Conservation (phyloP, 2,888 invertebrate species). For the Macaria notata region DNA sequence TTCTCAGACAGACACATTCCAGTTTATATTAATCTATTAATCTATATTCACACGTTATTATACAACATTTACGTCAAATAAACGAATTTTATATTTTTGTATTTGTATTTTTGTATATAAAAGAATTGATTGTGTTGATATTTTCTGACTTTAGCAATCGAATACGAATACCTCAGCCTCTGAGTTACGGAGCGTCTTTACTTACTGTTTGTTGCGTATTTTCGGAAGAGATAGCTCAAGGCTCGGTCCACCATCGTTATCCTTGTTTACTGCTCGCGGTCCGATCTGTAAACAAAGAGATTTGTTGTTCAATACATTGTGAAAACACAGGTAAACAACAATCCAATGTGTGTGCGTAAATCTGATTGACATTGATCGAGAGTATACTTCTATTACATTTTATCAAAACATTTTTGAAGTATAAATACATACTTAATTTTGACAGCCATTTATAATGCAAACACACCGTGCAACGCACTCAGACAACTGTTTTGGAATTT, state of each 20-base stretch:
- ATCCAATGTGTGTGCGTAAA: conserved; percentile 9
- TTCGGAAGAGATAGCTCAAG: conserved; percentile 50
- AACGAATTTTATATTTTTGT: too few relatives aligned
- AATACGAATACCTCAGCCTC: too few relatives aligned
- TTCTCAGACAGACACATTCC: too few relatives aligned
- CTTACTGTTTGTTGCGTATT: conserved; percentile 55
- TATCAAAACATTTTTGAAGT: background rate
- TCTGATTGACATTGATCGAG: conserved; percentile 14
- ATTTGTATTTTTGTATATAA: too few relatives aligned
- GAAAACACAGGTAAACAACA: conserved; percentile 18
- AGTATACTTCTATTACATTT: background rate
- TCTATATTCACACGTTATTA: too few relatives aligned
- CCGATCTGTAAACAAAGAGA: conserved; percentile 54
- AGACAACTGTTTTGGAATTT: conserved; percentile 2
- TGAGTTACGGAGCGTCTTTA: background rate
- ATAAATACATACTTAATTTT: too few relatives aligned
- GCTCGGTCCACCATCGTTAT: conserved; percentile 60
- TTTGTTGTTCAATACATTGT: conserved; percentile 13
- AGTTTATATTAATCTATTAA: too few relatives aligned
- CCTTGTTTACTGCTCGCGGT: conserved; percentile 52
- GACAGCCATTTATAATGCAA: background rate
- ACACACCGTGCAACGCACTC: background rate
- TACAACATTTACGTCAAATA: too few relatives aligned
- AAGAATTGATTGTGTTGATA: too few relatives aligned
- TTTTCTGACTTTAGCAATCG: too few relatives aligned